Percentiles rank a stretch among this genome's conserved stretches.
Conservation (phyloP, 2,888 invertebrate genomes). For the Metellina segmentata region DNA sequence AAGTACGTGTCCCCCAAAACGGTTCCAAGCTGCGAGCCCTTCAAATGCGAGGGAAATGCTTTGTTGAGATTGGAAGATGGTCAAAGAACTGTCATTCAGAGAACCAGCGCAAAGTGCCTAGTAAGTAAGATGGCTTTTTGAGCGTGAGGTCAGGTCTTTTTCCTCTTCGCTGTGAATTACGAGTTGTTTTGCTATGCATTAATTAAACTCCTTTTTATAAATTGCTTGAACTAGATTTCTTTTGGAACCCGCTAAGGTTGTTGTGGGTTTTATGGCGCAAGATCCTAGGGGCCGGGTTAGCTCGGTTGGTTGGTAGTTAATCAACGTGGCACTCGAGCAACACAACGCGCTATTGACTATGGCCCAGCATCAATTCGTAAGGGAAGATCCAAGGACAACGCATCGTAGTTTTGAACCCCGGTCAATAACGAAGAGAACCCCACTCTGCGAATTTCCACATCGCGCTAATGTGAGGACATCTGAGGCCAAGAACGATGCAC, state of each 20-base stretch:
- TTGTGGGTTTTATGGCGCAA: no score
- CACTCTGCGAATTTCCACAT: no score
- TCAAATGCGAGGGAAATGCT: constrained; percentile 1
- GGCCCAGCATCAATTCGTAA: no score
- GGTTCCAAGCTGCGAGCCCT: background rate
- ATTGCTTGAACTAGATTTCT: background rate
- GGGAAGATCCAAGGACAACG: no score
- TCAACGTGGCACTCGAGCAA: no score
- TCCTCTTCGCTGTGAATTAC: background rate
- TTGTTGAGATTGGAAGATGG: constrained; percentile 51
- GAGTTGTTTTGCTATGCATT: background rate
- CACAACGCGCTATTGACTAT: no score
- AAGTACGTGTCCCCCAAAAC: background rate
- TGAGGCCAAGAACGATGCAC: no score
- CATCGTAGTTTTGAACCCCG: no score
- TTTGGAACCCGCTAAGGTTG: background rate
- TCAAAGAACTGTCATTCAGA: constrained; percentile 47
- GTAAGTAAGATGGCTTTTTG: background rate
- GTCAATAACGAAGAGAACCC: no score
- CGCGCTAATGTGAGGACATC: no score
- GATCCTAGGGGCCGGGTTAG: no score
- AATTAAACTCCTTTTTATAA: background rate
- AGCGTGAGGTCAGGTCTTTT: background rate
- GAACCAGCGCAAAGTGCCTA: background rate
- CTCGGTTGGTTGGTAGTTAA: no score